Evolutionary conservation across 2,888 invertebrate species (phyloP).

Genomic region (Hedya salicella): DNA sequence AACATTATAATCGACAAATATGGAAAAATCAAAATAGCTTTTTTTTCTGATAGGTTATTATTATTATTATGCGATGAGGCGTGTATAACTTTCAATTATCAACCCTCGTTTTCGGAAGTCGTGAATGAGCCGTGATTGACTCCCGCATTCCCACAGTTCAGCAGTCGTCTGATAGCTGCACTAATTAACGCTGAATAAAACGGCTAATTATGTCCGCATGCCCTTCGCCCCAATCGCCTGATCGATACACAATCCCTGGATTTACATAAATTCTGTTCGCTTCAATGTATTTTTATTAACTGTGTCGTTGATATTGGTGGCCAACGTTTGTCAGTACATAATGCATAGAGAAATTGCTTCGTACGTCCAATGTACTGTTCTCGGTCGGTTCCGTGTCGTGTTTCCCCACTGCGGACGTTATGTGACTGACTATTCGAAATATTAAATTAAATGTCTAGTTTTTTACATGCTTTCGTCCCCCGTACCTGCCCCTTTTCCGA

Average conservation of each 20-base stretch:
- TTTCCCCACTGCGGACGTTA: constrained; percentile 38
- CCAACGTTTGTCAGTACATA: constrained; percentile 17
- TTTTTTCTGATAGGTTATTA: neutral
- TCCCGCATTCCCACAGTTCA: constrained; percentile 28
- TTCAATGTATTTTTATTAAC: constrained; percentile 27
- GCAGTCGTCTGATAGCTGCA: constrained; percentile 38
- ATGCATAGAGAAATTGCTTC: constrained; percentile 30
- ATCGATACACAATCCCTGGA: constrained; percentile 33
- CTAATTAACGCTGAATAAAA: constrained; percentile 46
- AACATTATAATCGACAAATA: too few relatives aligned
- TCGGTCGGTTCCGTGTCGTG: constrained; percentile 27
- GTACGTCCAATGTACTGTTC: constrained; percentile 30
- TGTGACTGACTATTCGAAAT: constrained; percentile 35
- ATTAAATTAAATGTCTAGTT: constrained; percentile 24
- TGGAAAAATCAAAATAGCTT: too few relatives aligned
- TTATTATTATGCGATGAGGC: neutral
- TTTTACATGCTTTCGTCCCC: constrained; percentile 11
- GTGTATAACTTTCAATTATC: neutral
- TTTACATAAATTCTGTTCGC: constrained; percentile 34
- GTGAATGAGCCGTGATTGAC: constrained; percentile 37
- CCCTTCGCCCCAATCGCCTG: constrained; percentile 27
- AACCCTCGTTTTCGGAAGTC: constrained; percentile 20
- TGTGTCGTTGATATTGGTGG: constrained; percentile 9
- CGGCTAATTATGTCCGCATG: constrained; percentile 32
- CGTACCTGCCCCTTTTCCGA: constrained; percentile 1